Evolutionary conservation across 2,888 invertebrate species (phyloP).

Genomic region (Tachina fera): DNA sequence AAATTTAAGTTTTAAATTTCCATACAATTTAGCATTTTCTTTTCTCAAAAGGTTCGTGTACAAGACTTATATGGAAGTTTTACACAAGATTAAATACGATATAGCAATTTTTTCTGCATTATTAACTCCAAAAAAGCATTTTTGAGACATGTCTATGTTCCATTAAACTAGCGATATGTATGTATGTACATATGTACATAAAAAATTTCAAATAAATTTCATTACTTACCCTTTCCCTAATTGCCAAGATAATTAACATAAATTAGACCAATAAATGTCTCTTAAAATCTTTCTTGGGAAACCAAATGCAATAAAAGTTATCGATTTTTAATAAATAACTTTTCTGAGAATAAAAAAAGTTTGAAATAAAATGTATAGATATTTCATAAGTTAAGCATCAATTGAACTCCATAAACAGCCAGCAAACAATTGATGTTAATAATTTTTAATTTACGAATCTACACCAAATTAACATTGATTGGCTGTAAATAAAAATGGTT

Average conservation of each 20-base stretch:
- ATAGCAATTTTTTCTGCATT: too few species aligned
- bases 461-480: slow-evolving; percentile 60
- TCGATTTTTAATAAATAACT: slow-evolving; percentile 59
- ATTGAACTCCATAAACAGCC: slow-evolving; percentile 41
- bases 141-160: too few species aligned
- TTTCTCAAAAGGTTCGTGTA: too few species aligned
- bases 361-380: neutral
- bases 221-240: slow-evolving; percentile 38
- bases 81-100: too few species aligned
- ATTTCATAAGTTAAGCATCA: slow-evolving; percentile 50
- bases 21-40: too few species aligned
- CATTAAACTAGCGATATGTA: too few species aligned
- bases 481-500: slow-evolving; percentile 9
- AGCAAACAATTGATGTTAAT: slow-evolving; percentile 48
- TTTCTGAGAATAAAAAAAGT: slow-evolving; percentile 36
- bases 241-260: slow-evolving; percentile 43
- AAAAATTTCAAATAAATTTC: slow-evolving; percentile 22
- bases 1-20: too few species aligned
- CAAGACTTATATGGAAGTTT: too few species aligned
- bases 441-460: slow-evolving; percentile 59
- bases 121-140: too few species aligned
- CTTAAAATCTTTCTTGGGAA: slow-evolving; percentile 20
- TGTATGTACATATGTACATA: too few species aligned
- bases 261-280: slow-evolving; percentile 51
- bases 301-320: slow-evolving; percentile 22